Percentiles rank a stretch among this genome's conserved stretches.
Evolutionary conservation across 2,888 invertebrate genomes (phyloP).

Genomic region (Linnaemya tessellans): DNA sequence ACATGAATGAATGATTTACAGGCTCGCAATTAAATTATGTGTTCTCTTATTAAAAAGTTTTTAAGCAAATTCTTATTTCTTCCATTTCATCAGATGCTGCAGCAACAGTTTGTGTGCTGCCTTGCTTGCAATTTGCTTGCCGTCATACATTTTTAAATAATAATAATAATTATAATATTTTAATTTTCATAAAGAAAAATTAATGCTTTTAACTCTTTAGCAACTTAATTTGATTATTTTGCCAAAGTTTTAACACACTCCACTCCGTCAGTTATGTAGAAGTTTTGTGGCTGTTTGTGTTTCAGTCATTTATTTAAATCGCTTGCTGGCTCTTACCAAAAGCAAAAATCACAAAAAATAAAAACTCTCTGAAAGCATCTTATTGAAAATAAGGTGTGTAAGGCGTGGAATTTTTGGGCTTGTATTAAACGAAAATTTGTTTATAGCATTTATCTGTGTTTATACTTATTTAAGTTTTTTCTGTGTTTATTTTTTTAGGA

Average conservation of each 20-base stretch:
- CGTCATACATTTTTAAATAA: background rate
- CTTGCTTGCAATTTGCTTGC: background rate
- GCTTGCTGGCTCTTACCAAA: constrained; percentile 35
- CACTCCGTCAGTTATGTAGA: constrained; percentile 49
- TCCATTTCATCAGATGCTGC: background rate
- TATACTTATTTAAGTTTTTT: constrained; percentile 27
- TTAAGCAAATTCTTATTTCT: background rate
- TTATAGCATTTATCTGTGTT: constrained; percentile 54
- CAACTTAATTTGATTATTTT: constrained; percentile 47
- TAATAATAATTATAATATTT: background rate
- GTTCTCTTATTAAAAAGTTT: background rate
- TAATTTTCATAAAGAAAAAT: background rate
- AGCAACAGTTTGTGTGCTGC: background rate
- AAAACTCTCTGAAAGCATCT: constrained; percentile 62
- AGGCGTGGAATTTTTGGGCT: constrained; percentile 72
- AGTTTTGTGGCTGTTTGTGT: constrained; percentile 43
- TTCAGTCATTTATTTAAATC: constrained; percentile 47
- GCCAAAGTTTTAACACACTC: constrained; percentile 37
- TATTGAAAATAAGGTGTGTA: constrained; percentile 69
- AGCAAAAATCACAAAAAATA: too few relatives aligned
- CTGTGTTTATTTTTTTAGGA: background rate
- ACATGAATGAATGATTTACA: too few relatives aligned
- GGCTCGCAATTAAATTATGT: too few relatives aligned
- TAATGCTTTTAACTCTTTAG: background rate
- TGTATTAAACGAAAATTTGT: constrained; percentile 66